Base-by-base conservation (phyloP, 2,888 invertebrate species). In the Eupithecia inturbata region DNA sequence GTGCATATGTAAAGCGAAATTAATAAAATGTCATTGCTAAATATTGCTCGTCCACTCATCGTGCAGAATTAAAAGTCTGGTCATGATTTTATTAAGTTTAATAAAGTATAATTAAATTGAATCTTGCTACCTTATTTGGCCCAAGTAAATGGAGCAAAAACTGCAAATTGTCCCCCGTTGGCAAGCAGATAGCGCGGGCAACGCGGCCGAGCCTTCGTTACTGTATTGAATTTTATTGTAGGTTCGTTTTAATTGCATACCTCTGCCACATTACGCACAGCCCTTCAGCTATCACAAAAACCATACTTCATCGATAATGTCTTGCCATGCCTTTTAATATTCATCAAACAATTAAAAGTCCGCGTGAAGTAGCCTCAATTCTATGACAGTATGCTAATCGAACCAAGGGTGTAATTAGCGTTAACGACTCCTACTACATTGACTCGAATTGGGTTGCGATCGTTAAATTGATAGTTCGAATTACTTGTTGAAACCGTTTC, bases 61-160 rank as follows among this genome's bases (percentile, higher is more conserved):
- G 77, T 82, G 82, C 80, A 78, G 85, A 87, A 87, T 89, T 89
- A 87, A 89, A 89, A 89, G 81, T 81, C 87, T 83, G 86, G 88
- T 88, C 87, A 89, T 87, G 87, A 89, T 90, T 91, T 89, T 89
- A 89, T 87, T 89, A 86, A 85, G 86, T 87, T 88, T 89, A 91
- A 90, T 90, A 91, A 84, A 86, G 87, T 82, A 87, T 90, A 92
- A 92, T 92, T 92, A 92, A 92, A 89, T 90, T 89, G 87, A 89
- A 84, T 84, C 85, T 84, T 78, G 81, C 79, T 83, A 82, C 90
- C 91, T 81, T 91, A 91, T 91, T 91, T 87, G 89, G 89, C 82
- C 84, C 85, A 80, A 80, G 79, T 80, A 88, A 88, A 85, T 82
- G 81, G 81, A 85, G 85, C 85, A 90, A 92, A 92, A 91, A 88